phyloP scores from a whole-genome alignment of 1,140 invertebrate genomes.

The Pachyrhynchus sulphureomaculatus region DNA sequence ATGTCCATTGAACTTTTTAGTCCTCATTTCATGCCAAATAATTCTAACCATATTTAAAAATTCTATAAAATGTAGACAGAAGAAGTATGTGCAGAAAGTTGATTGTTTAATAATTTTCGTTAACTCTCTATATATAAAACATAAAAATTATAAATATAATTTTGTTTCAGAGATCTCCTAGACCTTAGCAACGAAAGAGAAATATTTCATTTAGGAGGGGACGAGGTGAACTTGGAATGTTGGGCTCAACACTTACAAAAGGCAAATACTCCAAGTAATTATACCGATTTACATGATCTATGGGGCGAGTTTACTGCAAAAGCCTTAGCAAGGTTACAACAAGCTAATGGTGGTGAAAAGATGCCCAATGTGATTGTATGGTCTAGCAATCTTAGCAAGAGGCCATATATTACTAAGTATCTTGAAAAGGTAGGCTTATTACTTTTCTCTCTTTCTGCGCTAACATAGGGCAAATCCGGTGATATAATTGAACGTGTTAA shows the following conservation, averaged over 20 bases:
- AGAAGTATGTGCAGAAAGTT: no score
- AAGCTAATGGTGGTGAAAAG: slow-evolving; percentile 64
- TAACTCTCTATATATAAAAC: no score
- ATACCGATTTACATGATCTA: slow-evolving; percentile 71
- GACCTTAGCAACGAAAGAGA: slow-evolving; percentile 65
- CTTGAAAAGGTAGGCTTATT: slow-evolving; percentile 60
- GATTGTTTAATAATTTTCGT: no score
- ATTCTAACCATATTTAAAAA: no score
- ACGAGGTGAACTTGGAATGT: slow-evolving; percentile 78
- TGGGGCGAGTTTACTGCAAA: slow-evolving; percentile 76
- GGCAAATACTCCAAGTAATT: slow-evolving; percentile 58
- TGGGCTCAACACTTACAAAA: slow-evolving; percentile 65
- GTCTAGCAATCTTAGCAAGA: slow-evolving; percentile 77
- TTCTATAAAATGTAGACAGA: no score
- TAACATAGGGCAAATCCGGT: no score
- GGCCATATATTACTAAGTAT: slow-evolving; percentile 63
- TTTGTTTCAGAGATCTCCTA: slow-evolving; percentile 58
- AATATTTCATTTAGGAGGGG: slow-evolving; percentile 79
- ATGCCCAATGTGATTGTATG: slow-evolving; percentile 70
- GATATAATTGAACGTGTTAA: no score
- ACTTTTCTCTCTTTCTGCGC: no score
- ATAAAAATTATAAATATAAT: no score
- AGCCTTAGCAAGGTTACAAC: slow-evolving; percentile 61
- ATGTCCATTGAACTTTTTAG: no score
- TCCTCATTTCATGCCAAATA: no score